phyloP scores from a whole-genome alignment of 2,113 vertebrate species.

The Erpornis zantholeuca region DNA sequence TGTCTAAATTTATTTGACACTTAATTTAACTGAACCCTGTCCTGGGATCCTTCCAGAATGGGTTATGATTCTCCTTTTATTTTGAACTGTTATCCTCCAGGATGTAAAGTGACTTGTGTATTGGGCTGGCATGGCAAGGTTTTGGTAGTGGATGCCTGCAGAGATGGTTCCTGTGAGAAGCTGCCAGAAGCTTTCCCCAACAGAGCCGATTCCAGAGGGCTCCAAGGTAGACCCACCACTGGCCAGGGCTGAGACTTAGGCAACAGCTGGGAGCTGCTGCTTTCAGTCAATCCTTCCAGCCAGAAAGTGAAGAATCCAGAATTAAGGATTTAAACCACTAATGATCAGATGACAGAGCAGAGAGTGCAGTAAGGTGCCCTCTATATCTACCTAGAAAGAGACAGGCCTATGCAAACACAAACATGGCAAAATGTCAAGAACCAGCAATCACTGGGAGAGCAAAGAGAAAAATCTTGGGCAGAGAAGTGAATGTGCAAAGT shows the following conservation, averaged over 20 bases:
- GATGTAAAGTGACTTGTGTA: not conserved
- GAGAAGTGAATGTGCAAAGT: not conserved
- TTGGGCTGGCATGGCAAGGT: not conserved
- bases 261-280: not conserved
- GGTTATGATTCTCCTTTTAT: not conserved
- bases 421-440: not conserved
- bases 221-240: not conserved
- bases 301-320: not conserved
- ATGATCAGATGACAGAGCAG: not conserved
- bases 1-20: not conserved
- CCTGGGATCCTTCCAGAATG: not conserved
- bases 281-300: not conserved
- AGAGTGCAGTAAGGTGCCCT: not conserved
- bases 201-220: accelerated
- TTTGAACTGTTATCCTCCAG: not conserved
- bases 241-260: not conserved
- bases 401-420: not conserved
- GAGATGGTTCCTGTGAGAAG: not conserved
- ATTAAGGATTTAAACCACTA: not conserved
- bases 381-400: not conserved
- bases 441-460: not conserved
- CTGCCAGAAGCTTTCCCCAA: not conserved
- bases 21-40: not conserved
- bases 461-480: not conserved
- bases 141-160: not conserved